Percentiles rank a stretch among this genome's conserved stretches.
phyloP scores from a whole-genome alignment of 2,113 vertebrate genomes.

The Notarius quadriscutis region DNA sequence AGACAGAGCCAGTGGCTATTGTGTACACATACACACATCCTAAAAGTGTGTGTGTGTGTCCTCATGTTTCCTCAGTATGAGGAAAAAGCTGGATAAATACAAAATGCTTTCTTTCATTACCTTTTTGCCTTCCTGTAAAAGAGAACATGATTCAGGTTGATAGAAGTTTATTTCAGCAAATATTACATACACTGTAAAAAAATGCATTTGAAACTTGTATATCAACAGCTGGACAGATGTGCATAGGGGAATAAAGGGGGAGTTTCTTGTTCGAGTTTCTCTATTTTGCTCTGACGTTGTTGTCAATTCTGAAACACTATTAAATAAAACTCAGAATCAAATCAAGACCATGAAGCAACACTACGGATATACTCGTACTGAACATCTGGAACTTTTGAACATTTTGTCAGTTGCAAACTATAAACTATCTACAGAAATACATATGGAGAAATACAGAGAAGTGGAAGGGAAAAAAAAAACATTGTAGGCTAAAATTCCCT shows the following conservation, averaged over 20 bases:
- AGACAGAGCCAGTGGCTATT: constrained; percentile 18
- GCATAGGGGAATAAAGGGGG: constrained; percentile 6
- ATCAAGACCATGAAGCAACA: background rate
- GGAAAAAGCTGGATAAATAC: constrained; percentile 54
- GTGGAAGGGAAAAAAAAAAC: background rate
- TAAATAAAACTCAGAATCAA: constrained; percentile 23
- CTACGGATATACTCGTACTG: background rate
- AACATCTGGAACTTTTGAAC: constrained; percentile 11
- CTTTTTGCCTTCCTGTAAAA: constrained; percentile 41
- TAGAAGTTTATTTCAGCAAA: constrained; percentile 96
- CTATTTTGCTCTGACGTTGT: background rate
- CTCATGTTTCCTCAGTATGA: background rate
- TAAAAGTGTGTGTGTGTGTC: background rate
- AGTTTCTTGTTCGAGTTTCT: background rate
- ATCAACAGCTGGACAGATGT: constrained; percentile 35
- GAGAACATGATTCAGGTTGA: constrained; percentile 73
- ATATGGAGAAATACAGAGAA: constrained; percentile 23
- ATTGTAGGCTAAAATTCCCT: constrained; percentile 15
- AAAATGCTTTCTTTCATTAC: constrained; percentile 20
- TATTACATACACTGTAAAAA: constrained; percentile 95
- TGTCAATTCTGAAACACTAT: background rate
- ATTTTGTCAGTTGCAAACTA: background rate
- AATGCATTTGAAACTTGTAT: constrained; percentile 72
- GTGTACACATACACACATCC: constrained; percentile 13
- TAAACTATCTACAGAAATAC: constrained; percentile 31